phyloP scores from a whole-genome alignment of 2,797 vertebrate species.

The Taenioides sp. region DNA sequence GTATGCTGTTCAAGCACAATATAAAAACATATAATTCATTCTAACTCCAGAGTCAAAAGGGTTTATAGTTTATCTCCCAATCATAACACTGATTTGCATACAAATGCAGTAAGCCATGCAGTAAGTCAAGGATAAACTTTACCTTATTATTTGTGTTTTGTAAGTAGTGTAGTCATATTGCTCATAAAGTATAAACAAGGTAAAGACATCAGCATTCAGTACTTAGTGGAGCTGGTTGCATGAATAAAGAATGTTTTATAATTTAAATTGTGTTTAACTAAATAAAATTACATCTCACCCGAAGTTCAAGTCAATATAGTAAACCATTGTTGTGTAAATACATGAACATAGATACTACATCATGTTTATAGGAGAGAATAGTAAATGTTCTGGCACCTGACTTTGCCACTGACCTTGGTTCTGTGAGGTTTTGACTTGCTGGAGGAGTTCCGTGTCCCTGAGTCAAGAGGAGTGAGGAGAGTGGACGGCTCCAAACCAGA shows the following conservation, averaged over 20 bases:
- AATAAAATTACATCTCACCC: background rate
- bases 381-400: background rate
- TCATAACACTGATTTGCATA: background rate
- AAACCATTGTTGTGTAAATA: background rate
- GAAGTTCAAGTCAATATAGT: background rate
- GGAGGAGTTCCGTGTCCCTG: constrained; percentile 74
- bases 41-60: background rate
- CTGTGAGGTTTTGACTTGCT: constrained; percentile 75
- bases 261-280: background rate
- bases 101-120: background rate
- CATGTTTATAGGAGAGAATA: background rate
- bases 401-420: constrained; percentile 40
- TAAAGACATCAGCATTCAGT: background rate
- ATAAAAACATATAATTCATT: background rate
- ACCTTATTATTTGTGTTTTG: background rate
- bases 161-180: too few relatives aligned
- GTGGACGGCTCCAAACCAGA: constrained; percentile 73
- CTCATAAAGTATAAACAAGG: too few relatives aligned
- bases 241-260: too few relatives aligned
- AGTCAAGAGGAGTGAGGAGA: constrained; percentile 63
- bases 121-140: background rate
- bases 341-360: background rate
- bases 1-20: background rate
- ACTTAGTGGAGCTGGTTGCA: background rate
- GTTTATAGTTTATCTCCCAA: background rate